Evolutionary conservation across 1,140 invertebrate species (phyloP), one percentile per base, ranked within the genome.

Genomic region (Diachasma alloeum): DNA sequence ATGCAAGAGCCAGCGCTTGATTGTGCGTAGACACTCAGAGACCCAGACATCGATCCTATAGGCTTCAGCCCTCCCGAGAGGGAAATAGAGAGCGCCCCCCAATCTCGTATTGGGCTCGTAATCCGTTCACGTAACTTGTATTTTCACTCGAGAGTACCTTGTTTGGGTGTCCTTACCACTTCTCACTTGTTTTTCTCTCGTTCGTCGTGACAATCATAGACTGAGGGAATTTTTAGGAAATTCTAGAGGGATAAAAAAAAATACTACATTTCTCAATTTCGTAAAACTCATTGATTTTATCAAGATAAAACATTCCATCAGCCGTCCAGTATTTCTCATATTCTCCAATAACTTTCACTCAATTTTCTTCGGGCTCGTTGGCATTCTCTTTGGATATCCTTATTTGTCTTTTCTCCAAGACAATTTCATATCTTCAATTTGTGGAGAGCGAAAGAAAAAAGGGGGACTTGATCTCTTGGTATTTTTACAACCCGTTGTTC

Each of bases 51-150:
- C 59, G 24, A 63, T 63, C 24, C 59, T 26, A n/a, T n/a, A 53
- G 15, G 3, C 24, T 63, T 15, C 24, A 24, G 24, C 59, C 59
- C 59, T 63, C 59, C 24, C 22, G 19, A 11, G 19, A 24, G 59
- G 24, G 59, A 63, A 63, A 26, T 63, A 26, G 59, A 26, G 48
- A 53, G 48, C 39, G 17, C n/a, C 48, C 48, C n/a, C 48, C 48
- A 56, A 63, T 63, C 24, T 63, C 59, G 8, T 13, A 10, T 24
- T 63, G 19, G 8, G 59, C 24, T 63, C 24, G 59, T 63, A 63
- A 63, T 63, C 59, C 59, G 59, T 63, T 63, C 59, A 63, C 59
- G 59, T 63, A 63, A 63, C 59, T 63, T 22, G 59, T 63, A 63
- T 63, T 63, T 63, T 63, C 59, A 24, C 13, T 63, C 24, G 19